Percentiles rank a stretch among this genome's conserved stretches.
These are phyloP conservation scores for Macrosteles quadrilineatus DNA, from an alignment of 1,140 invertebrate species.

Conservation along the genomic window DNA sequence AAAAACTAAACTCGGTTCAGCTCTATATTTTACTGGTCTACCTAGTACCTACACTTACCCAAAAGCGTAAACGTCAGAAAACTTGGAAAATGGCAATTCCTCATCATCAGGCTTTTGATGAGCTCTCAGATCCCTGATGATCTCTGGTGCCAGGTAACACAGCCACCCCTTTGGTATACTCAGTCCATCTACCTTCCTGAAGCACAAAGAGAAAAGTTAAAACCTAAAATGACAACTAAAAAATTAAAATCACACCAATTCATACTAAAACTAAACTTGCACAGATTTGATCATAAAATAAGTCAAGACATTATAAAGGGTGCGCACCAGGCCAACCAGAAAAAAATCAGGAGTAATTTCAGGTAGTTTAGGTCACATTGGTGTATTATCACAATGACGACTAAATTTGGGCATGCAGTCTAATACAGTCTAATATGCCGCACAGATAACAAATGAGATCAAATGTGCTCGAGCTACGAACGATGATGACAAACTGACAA, in stretches of 20 bases:
- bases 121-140: slow-evolving; percentile 79
- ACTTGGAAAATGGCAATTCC: slow-evolving; percentile 87
- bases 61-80: slow-evolving; percentile 96
- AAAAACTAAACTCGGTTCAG: too few relatives aligned
- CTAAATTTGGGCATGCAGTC: too few relatives aligned
- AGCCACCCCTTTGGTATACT: slow-evolving; percentile 96
- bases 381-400: too few relatives aligned
- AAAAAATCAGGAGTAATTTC: too few relatives aligned
- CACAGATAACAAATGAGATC: too few relatives aligned
- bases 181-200: slow-evolving; percentile 71
- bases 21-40: too few relatives aligned
- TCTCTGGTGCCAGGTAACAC: slow-evolving; percentile 96
- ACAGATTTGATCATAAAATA: not conserved
- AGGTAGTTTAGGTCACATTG: too few relatives aligned
- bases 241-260: not conserved
- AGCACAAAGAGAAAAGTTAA: slow-evolving; percentile 36
- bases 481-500: too few relatives aligned
- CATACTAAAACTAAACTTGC: not conserved
- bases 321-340: not conserved
- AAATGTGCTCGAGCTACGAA: too few relatives aligned
- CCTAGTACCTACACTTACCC: slow-evolving; percentile 83
- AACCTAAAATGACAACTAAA: not conserved
- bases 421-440: too few relatives aligned
- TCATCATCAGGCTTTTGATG: slow-evolving; percentile 69
- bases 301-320: not conserved